Conservation (phyloP, 2,888 invertebrate species). For the Brachyptera putata region DNA sequence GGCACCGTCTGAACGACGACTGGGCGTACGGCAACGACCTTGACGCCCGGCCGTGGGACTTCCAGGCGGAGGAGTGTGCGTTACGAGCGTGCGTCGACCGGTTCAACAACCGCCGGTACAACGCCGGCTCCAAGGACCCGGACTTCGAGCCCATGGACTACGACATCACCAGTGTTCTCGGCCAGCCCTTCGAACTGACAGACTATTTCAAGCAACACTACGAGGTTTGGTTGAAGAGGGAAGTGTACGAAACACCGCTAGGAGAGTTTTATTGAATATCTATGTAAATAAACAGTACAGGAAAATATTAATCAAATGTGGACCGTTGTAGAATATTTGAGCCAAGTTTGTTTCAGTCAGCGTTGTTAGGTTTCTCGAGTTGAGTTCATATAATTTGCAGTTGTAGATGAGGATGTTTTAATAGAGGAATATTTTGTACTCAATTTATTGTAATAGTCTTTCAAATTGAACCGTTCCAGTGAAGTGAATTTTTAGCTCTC, state of each 20-base stretch:
- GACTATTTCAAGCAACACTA: constrained; percentile 92
- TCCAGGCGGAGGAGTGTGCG: constrained; percentile 90
- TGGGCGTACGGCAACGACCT: constrained; percentile 99
- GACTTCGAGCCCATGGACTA: constrained; percentile 68
- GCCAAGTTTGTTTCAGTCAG: too few species aligned
- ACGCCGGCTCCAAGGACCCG: constrained; percentile 47
- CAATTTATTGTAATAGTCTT: too few species aligned
- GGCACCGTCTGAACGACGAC: constrained; percentile 95
- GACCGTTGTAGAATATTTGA: too few species aligned
- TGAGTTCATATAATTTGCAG: too few species aligned
- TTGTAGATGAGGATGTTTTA: too few species aligned
- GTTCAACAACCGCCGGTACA: constrained; percentile 88
- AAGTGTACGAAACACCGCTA: constrained; percentile 77
- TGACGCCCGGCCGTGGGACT: constrained; percentile 97
- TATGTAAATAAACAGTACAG: too few species aligned
- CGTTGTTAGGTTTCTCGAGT: too few species aligned
- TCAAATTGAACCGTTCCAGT: too few species aligned
- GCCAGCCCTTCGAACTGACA: constrained; percentile 73
- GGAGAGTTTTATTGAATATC: not conserved
- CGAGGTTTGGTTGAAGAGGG: constrained; percentile 92
- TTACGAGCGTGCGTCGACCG: constrained; percentile 90
- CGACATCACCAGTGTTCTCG: constrained; percentile 76
- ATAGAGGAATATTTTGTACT: too few species aligned
- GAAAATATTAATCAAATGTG: too few species aligned
- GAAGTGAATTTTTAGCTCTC: too few species aligned